Base-by-base conservation (phyloP, 2,113 vertebrate species). In the Eulemur rufifrons region DNA sequence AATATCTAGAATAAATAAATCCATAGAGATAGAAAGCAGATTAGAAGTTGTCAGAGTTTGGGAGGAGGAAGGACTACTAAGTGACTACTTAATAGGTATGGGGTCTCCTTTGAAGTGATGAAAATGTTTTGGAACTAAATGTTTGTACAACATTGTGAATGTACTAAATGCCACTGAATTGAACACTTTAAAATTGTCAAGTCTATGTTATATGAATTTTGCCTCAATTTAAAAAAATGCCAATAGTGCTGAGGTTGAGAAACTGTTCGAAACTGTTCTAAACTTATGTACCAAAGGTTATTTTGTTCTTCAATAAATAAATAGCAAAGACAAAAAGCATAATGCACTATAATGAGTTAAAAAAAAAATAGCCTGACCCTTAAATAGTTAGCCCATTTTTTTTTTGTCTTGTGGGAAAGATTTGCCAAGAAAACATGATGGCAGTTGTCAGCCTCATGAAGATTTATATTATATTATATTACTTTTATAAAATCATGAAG, bases 401-500 rank as follows among this genome's bases (percentile, higher is more conserved):
- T 95, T 68, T 69, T 29, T 5, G 42, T 39, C 86, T 96, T 27
- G 34, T 82, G 34, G 37, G 34, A 94, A 96, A 96, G 50, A 47
- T 39, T 74, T 86, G 63, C 42, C 56, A 96, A 83, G 81, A 95
- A 91, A 95, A 95, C 93, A 85, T 71, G 94, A 95, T 83, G 47
- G 64, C 63, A 88, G 76, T 42, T 93, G 47, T 89, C 69, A 97
- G 56, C 32, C 18, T 20, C 86, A 93, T 86, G 34, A 20, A 86
- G 13, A 95, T 95, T 50, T 95, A 42, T 64, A 95, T 96, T 92
- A 93, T 42, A 50, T 10, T 93, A 42, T 64, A 95, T 96, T 92
- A 93, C 47, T 54, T 10, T 93, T 86, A 95, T 89, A 96, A 94
- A 97, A 97, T 98, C 89, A 86, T 82, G 73, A 87, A 87, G 56